phyloP scores from a whole-genome alignment of 2,113 vertebrate genomes.

The Amblyopsis rosae region DNA sequence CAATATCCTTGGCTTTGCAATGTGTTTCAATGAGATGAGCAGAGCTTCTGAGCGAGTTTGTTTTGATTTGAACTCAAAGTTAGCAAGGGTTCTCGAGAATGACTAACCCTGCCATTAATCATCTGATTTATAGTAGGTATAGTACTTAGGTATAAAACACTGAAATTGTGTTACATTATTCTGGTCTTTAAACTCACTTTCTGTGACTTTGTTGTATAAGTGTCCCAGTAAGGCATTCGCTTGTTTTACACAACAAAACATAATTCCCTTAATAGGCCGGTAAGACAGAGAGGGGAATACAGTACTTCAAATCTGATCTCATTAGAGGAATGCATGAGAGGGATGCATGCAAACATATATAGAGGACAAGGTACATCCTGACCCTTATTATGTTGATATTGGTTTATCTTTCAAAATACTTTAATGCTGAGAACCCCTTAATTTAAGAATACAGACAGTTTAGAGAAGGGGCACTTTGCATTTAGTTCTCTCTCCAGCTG shows the following conservation, averaged over 20 bases:
- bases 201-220: slow-evolving; percentile 18
- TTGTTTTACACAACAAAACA: slow-evolving; percentile 14
- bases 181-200: not conserved
- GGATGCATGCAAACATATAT: slow-evolving; percentile 38
- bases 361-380: slow-evolving; percentile 44
- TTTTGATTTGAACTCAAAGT: no score
- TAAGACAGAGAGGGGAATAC: slow-evolving; percentile 40
- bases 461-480: not conserved
- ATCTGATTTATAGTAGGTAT: no score
- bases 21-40: no score
- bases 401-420: slow-evolving; percentile 29
- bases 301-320: slow-evolving; percentile 31
- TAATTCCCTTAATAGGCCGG: slow-evolving; percentile 60
- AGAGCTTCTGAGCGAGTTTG: no score
- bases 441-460: not conserved
- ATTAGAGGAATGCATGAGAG: slow-evolving; percentile 25
- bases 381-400: slow-evolving; percentile 59
- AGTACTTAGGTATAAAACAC: not conserved
- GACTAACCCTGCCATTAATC: no score
- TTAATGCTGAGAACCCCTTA: slow-evolving; percentile 17
- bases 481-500: not conserved
- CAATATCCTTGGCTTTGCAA: no score
- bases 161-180: not conserved
- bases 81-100: no score
- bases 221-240: slow-evolving; percentile 38